phyloP scores from a whole-genome alignment of 2,888 invertebrate species.

The Bruchidius siliquastri region DNA sequence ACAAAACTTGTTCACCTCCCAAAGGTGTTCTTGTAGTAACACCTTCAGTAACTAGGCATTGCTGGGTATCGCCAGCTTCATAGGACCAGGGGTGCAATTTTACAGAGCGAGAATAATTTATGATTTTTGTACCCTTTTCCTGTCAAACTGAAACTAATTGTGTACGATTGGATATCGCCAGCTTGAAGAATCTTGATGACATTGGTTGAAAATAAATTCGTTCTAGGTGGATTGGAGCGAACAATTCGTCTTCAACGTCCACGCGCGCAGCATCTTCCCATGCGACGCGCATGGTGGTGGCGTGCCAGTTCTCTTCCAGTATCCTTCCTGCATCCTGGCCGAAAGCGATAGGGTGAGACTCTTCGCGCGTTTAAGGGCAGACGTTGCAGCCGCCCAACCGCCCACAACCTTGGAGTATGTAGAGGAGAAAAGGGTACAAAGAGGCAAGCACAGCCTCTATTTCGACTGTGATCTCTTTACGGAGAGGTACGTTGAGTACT shows the following conservation, averaged over 20 bases:
- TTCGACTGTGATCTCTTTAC: slow-evolving; percentile 81
- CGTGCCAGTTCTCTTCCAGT: slow-evolving; percentile 75
- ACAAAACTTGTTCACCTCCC: too few relatives aligned
- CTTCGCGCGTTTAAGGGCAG: slow-evolving; percentile 68
- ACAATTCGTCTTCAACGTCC: slow-evolving; percentile 79
- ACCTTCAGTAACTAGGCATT: too few relatives aligned
- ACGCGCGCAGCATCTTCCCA: slow-evolving; percentile 77
- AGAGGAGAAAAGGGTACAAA: slow-evolving; percentile 53
- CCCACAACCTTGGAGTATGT: slow-evolving; percentile 62
- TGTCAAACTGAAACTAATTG: too few relatives aligned
- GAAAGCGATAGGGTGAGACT: slow-evolving; percentile 74
- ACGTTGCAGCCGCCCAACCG: slow-evolving; percentile 63
- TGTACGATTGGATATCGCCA: too few relatives aligned
- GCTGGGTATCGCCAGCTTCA: too few relatives aligned
- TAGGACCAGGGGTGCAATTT: too few relatives aligned
- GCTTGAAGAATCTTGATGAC: too few relatives aligned
- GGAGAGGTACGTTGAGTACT: slow-evolving; percentile 79
- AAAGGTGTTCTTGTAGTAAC: too few relatives aligned
- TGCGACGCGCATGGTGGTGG: slow-evolving; percentile 69
- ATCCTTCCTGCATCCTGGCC: slow-evolving; percentile 76
- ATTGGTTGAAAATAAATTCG: too few relatives aligned
- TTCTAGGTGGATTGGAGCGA: slow-evolving; percentile 77
- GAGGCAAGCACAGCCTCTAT: slow-evolving; percentile 69
- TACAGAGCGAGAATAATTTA: too few relatives aligned
- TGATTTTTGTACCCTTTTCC: too few relatives aligned